These are phyloP conservation scores for Lepus townsendii DNA, from an alignment of 2,797 vertebrate species.

Conservation along the genomic window DNA sequence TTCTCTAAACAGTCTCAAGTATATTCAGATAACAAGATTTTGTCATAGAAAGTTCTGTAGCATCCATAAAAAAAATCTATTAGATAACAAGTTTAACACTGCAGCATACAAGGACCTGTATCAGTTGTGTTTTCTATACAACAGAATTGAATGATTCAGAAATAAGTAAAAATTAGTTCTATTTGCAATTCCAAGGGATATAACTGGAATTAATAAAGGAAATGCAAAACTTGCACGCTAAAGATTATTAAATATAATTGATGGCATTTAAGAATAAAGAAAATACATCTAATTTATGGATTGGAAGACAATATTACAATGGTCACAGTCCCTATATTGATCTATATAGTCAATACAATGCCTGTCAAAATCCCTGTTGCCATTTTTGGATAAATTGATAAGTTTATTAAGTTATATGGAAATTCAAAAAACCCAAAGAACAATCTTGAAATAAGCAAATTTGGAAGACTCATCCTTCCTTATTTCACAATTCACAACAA, in stretches of 20 bases:
- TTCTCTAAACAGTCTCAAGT: background rate
- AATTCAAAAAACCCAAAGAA: background rate
- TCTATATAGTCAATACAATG: background rate
- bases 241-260: background rate
- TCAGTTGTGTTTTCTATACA: background rate
- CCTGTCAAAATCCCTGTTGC: background rate
- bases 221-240: background rate
- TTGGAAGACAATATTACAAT: background rate
- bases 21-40: background rate
- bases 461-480: background rate
- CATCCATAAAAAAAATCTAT: background rate
- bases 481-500: too few species aligned
- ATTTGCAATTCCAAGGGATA: background rate
- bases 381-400: background rate
- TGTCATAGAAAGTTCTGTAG: background rate
- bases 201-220: background rate
- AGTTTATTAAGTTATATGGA: background rate
- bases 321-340: background rate
- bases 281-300: background rate
- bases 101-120: background rate
- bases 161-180: background rate
- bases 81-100: background rate
- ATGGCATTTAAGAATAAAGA: background rate
- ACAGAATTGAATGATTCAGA: background rate
- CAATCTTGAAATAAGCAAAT: background rate